Conservation (phyloP, 23 tunicate species). For the Botrylloides violaceus region DNA sequence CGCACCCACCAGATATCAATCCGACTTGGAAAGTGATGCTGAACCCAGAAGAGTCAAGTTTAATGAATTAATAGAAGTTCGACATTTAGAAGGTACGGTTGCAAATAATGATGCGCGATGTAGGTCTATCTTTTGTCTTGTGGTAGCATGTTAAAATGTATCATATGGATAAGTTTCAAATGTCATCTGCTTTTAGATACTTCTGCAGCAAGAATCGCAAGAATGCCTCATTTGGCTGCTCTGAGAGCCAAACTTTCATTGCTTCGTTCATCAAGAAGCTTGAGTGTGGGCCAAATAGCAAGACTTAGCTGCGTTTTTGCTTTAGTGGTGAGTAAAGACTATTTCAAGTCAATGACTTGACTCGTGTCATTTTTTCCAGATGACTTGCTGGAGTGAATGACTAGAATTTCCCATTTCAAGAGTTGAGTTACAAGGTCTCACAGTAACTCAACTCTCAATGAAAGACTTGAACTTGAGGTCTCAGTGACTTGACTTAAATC, state of each 20-base stretch:
- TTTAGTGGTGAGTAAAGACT: conserved; percentile 55
- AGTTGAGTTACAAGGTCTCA: too few relatives aligned
- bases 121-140: too few relatives aligned
- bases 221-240: conserved; percentile 76
- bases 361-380: too few relatives aligned
- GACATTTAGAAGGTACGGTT: conserved; percentile 69
- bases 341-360: too few relatives aligned
- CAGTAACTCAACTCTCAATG: too few relatives aligned
- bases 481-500: too few relatives aligned
- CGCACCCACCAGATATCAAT: conserved; percentile 73
- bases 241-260: conserved; percentile 41
- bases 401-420: too few relatives aligned
- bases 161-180: too few relatives aligned
- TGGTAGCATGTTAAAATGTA: too few relatives aligned
- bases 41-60: conserved; percentile 44
- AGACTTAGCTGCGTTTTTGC: conserved; percentile 69
- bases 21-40: conserved; percentile 60
- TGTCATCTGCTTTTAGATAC: conserved; percentile 27
- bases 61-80: conserved; percentile 66
- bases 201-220: conserved; percentile 52
- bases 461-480: too few relatives aligned
- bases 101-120: neutral
- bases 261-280: conserved; percentile 25
- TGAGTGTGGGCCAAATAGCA: conserved; percentile 46
- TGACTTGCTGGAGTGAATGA: too few relatives aligned